phyloP scores from a whole-genome alignment of 1,140 invertebrate species.

The Lamellibrachia luymesi region DNA sequence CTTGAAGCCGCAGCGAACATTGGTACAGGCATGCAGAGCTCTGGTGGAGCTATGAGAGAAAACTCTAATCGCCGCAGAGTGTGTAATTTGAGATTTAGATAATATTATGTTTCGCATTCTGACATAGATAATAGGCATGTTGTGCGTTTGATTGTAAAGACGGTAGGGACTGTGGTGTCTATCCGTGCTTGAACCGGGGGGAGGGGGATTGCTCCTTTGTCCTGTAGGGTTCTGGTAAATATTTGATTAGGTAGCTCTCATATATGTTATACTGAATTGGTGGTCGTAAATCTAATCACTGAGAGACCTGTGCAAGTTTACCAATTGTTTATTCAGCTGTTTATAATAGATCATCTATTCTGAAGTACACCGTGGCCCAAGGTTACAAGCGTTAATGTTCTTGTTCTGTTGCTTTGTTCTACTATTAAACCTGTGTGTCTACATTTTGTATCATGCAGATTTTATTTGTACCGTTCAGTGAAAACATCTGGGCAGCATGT shows the following conservation, averaged over 20 bases:
- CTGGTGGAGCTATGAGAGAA: background rate
- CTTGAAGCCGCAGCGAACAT: background rate
- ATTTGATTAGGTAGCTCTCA: background rate
- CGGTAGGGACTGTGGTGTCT: background rate
- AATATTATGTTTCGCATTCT: background rate
- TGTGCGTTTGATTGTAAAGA: background rate
- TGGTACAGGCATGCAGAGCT: background rate
- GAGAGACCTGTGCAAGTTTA: background rate
- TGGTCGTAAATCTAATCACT: background rate
- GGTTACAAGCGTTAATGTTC: background rate
- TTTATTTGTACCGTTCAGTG: background rate
- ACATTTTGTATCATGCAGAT: background rate
- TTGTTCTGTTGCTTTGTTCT: background rate
- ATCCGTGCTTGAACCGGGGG: background rate
- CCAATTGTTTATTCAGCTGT: slow-evolving; percentile 1
- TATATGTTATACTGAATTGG: background rate
- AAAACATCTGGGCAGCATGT: too few relatives aligned
- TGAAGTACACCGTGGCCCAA: background rate
- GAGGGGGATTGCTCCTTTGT: background rate
- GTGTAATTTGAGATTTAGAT: slow-evolving; percentile 5
- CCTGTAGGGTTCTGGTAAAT: background rate
- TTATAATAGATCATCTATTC: background rate
- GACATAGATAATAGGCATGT: background rate
- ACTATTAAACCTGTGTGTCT: background rate
- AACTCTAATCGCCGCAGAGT: background rate